Base-by-base conservation (phyloP, 2,113 vertebrate species). In the Turnix velox region DNA sequence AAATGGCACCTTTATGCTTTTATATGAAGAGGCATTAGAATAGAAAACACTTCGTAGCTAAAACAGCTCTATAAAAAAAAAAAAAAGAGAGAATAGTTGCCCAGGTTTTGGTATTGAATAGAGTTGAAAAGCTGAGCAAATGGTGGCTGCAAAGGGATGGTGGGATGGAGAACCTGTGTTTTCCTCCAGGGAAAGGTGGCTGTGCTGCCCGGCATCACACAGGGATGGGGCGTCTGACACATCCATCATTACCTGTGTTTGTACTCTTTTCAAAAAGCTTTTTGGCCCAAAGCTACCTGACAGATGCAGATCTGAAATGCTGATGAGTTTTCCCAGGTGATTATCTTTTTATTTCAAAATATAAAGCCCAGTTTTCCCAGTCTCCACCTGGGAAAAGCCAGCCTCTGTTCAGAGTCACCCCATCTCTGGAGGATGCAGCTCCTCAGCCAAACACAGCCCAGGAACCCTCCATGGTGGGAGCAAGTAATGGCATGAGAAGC, bases 401-500 rank as follows among this genome's bases (percentile, higher is more conserved):
- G 58, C 23, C 39, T 28, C 1, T 0, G 7, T 13, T 5, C 2
- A 30, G 57, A 13, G 80, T 52, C 87, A 82, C 62, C 23, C 61
- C 27, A 33, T 35, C 24, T 40, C 62, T 3, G 0, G 35, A 27
- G 37, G 61, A 14, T 37, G 57, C 12, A 71, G 25, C 2, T 39
- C 61, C 74, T 2, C 0, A 80, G 23, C 14, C 4, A 45, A 54
- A 58, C 1, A 3, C 52, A 7, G 8, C 0, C 30, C 33, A 4
- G 3, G 57, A 33, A 19, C 45, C 45, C 37, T 31, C 12, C 1
- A 0, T 55, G 14, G 54, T n/a, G 35, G 24, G 24, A 45, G 33
- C 5, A 14, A 43, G 12, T 0, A 1, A 10, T 1, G 17, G 30
- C 40, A 27, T 0, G 3, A 58, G 8, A 4, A 23, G 6, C 12